These are phyloP conservation scores for Callyntrura guangdongensis DNA, from an alignment of 2,888 invertebrate species.

Conservation along the genomic window DNA sequence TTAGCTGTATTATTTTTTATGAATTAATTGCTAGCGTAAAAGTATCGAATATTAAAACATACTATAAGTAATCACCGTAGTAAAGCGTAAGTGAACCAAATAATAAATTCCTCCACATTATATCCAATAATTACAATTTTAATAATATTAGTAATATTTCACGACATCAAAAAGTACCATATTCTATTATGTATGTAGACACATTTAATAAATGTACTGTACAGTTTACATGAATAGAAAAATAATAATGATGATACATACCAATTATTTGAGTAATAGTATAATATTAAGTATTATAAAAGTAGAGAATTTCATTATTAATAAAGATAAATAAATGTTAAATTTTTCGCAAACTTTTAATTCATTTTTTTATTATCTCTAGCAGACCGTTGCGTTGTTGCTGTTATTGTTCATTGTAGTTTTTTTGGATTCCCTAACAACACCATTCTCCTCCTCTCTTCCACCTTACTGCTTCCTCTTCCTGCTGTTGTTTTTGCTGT, in stretches of 20 bases:
- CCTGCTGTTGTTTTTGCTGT: too few relatives aligned
- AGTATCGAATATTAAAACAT: not conserved
- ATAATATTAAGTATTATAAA: not conserved
- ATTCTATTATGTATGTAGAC: not conserved
- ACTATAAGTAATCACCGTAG: not conserved
- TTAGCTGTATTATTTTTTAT: too few relatives aligned
- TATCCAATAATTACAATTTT: not conserved
- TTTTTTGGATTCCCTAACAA: not conserved
- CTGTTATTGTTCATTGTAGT: constrained; percentile 5
- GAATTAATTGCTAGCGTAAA: not conserved
- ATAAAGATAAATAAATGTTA: constrained; percentile 25
- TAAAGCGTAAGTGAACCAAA: not conserved
- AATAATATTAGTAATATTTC: not conserved
- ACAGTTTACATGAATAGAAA: too few relatives aligned
- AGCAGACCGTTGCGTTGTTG: not conserved
- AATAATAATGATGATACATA: constrained; percentile 26
- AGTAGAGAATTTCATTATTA: not conserved
- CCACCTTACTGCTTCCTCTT: not conserved
- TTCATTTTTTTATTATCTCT: constrained; percentile 22
- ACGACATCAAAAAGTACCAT: not conserved
- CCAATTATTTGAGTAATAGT: constrained; percentile 6
- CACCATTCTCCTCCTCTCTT: not conserved
- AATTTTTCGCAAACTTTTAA: not conserved
- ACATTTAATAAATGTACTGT: not conserved
- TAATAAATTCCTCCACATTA: constrained; percentile 35